A percentile compares a stretch with the other conserved stretches of the same genome.
Evolutionary conservation across 2,888 invertebrate species (phyloP).

Genomic region (Cremastinae sp.): DNA sequence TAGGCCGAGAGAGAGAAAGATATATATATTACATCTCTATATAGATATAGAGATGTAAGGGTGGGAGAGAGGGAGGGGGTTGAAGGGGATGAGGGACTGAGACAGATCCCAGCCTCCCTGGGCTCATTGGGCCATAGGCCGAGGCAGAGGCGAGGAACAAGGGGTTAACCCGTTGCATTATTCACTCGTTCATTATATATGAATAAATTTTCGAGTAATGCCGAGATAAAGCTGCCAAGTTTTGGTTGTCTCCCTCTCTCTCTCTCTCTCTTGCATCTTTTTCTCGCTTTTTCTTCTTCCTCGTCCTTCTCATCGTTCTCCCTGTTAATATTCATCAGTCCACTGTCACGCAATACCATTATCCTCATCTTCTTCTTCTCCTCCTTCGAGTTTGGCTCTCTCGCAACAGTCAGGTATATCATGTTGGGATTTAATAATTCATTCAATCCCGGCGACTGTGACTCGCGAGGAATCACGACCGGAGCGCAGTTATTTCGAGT

Average conservation of each 20-base stretch:
- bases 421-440: constrained; percentile 55
- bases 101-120: constrained; percentile 63
- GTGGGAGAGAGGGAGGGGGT: constrained; percentile 48
- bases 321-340: constrained; percentile 79
- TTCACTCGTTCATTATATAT: constrained; percentile 80
- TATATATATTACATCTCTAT: too few species aligned
- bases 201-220: constrained; percentile 81
- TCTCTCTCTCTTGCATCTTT: constrained; percentile 28
- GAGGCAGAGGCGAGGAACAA: constrained; percentile 77
- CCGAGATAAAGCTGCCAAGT: constrained; percentile 81
- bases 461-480: constrained; percentile 53
- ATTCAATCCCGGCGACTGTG: constrained; percentile 42
- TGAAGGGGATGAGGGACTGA: constrained; percentile 41
- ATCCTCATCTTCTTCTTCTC: constrained; percentile 71
- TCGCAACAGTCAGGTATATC: constrained; percentile 66
- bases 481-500: constrained; percentile 23
- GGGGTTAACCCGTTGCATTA: constrained; percentile 80
- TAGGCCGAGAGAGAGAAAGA: too few species aligned
- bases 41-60: too few species aligned
- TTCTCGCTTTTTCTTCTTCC: constrained; percentile 31
- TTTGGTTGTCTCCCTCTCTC: constrained; percentile 70
- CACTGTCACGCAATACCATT: constrained; percentile 80
- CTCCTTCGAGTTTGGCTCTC: constrained; percentile 71
- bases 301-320: constrained; percentile 56
- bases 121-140: constrained; percentile 67